These are phyloP conservation scores for Eilema depressum DNA, from an alignment of 2,888 invertebrate species.

Conservation along the genomic window DNA sequence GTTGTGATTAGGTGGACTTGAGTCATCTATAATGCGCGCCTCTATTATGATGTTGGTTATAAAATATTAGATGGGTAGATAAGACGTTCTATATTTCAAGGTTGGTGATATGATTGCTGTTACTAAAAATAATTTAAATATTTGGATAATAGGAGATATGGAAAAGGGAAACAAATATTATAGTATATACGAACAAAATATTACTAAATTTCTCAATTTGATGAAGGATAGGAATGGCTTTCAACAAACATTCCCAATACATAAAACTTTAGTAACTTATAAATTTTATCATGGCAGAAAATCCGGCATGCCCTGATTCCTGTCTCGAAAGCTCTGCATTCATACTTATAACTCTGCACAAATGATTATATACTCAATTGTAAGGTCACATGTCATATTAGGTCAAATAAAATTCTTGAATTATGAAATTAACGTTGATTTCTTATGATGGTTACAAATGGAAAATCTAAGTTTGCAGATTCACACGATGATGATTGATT, in stretches of 20 bases:
- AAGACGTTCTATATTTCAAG: neutral
- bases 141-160: too few species aligned
- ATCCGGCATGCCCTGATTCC: neutral
- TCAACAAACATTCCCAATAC: neutral
- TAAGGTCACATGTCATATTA: neutral
- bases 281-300: neutral
- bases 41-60: neutral
- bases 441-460: neutral
- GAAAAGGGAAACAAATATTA: too few species aligned
- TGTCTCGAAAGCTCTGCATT: neutral
- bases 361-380: neutral
- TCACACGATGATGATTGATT: constrained; percentile 19
- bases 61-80: neutral
- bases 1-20: neutral
- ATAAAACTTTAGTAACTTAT: neutral
- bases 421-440: constrained; percentile 1
- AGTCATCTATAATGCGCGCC: neutral
- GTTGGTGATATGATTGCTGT: neutral
- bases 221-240: neutral
- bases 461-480: constrained; percentile 21
- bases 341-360: neutral
- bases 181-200: too few species aligned
- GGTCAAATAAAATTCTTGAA: neutral
- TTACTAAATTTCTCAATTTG: too few species aligned
- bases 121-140: too few species aligned